A percentile compares a stretch with the other conserved stretches of the same genome.
phyloP scores from a whole-genome alignment of 1,140 invertebrate species.

The Chionoecetes opilio region DNA sequence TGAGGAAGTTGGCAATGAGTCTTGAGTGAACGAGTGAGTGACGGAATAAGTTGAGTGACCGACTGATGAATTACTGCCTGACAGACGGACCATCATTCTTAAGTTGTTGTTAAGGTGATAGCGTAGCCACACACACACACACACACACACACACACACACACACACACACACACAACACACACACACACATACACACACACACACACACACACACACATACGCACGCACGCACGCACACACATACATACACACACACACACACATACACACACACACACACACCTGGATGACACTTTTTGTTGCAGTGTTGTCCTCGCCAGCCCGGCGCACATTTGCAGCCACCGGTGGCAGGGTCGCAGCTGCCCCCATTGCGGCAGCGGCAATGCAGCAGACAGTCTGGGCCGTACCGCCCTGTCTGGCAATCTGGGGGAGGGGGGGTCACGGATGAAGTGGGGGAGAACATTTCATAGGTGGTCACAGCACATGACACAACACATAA shows the following conservation, averaged over 20 bases:
- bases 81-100: no score
- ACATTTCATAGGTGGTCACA: no score
- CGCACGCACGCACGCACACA: background rate
- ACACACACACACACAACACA: background rate
- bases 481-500: no score
- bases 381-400: slow-evolving; percentile 91
- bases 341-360: slow-evolving; percentile 91
- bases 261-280: slow-evolving; percentile 30
- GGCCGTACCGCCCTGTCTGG: slow-evolving; percentile 89
- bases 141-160: background rate
- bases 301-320: slow-evolving; percentile 87
- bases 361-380: slow-evolving; percentile 95
- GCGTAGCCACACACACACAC: no score
- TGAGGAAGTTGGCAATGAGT: no score
- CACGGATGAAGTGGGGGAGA: background rate
- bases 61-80: no score
- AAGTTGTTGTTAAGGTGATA: no score
- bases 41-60: no score
- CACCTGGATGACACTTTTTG: slow-evolving; percentile 87
- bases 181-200: background rate
- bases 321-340: slow-evolving; percentile 91
- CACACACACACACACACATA: background rate
- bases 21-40: no score
- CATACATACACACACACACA: background rate
- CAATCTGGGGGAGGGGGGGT: slow-evolving; percentile 89